Base-by-base conservation (phyloP, 2,113 vertebrate species). In the Notothenia rossii region DNA sequence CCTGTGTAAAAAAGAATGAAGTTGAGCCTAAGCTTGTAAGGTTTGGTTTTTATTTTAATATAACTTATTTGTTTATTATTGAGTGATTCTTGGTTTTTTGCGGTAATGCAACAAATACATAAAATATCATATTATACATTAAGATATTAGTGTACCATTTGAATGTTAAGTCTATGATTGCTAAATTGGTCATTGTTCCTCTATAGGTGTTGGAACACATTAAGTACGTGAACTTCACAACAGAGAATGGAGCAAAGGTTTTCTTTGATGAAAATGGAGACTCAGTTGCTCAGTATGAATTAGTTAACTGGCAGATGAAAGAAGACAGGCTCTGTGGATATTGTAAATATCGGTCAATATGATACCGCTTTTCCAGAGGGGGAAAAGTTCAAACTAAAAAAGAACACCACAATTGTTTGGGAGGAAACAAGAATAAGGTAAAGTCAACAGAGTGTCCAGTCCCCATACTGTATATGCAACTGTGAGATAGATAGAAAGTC, bases 251-350 rank as follows among this genome's bases (percentile, higher is more conserved):
- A 1, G 86, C 86, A 43, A 92, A 77, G 17, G 77, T 95, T 14
- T 90, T 86, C 48, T 95, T 95, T 85, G 93, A 95, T 88, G 81
- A 90, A 71, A 93, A 93, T n/a, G 92, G 94, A 64, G 93, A 94
- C 51, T 87, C 93, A 0, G 74, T 86, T 49, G 93, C 88, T 48
- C 89, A 83, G 72, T 95, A 96, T 80, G 94, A 95, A 51, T 64
- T 95, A 13, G 86, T 95, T 15, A 96, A 95, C 79, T 95, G 94
- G 93, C 93, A 95, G 51, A 84, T 86, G 11, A 83, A 65, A 75
- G 81, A 82, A 1, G 69, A 92, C 10, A n/a, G 90, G 91, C 36
- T 88, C 86, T 15, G 83, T 72, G 11, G 68, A 93, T 45, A 86
- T 94, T 69, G 46, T 89, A 4, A 88, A 51, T 9, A 83, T 95